Evolutionary conservation across 2,113 vertebrate genomes (phyloP).

Genomic region (Cyanoramphus novaezelandiae): DNA sequence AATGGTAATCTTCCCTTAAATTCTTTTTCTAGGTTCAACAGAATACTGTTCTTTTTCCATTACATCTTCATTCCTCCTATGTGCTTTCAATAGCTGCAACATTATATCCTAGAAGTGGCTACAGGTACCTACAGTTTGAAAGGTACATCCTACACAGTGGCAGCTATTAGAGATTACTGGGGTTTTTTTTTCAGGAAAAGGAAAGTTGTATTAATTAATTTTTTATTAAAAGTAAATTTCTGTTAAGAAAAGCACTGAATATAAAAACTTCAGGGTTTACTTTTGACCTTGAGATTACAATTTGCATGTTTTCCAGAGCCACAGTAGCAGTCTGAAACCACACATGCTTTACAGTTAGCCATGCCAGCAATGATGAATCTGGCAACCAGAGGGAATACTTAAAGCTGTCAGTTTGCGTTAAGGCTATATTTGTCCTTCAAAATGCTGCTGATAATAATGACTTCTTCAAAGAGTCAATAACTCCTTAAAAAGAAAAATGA

Average conservation of each 20-base stretch:
- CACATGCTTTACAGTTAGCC: constrained; percentile 34
- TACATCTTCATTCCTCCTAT: neutral
- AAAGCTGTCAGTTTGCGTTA: constrained; percentile 55
- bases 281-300: constrained; percentile 34
- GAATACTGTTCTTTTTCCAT: neutral
- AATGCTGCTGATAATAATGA: constrained; percentile 38
- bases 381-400: constrained; percentile 39
- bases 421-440: constrained; percentile 17
- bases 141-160: neutral
- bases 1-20: neutral
- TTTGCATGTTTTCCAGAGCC: neutral
- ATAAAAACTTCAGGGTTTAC: neutral
- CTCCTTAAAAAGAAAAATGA: neutral
- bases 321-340: neutral
- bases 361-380: constrained; percentile 33
- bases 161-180: neutral
- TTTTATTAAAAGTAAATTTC: neutral
- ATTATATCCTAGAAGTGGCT: neutral
- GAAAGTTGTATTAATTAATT: neutral
- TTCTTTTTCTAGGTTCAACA: neutral
- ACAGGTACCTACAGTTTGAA: neutral
- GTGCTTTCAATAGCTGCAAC: neutral
- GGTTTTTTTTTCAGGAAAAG: neutral
- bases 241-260: neutral
- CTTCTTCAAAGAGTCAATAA: constrained; percentile 36